Conservation (phyloP, 2,888 invertebrate species). For the Macaria liturata region DNA sequence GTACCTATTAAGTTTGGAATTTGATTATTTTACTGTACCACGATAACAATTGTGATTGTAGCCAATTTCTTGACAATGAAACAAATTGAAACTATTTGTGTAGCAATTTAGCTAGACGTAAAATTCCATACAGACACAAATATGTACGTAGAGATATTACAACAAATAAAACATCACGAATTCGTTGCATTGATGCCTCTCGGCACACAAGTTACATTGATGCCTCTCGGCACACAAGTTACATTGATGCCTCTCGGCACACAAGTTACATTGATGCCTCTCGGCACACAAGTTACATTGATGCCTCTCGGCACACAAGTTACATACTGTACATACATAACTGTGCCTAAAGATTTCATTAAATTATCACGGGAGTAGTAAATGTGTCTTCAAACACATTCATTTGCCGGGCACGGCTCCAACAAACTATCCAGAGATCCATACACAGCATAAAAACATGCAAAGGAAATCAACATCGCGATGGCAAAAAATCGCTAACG, state of each 20-base stretch:
- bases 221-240: slow-evolving; percentile 16
- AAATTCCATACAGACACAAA: slow-evolving; percentile 4
- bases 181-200: slow-evolving; percentile 15
- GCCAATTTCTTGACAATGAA: background rate
- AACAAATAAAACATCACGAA: slow-evolving; percentile 3
- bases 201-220: slow-evolving; percentile 18
- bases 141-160: background rate
- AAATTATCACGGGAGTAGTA: slow-evolving; percentile 42
- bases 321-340: slow-evolving; percentile 28
- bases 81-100: background rate
- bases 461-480: slow-evolving; percentile 40
- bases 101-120: slow-evolving; percentile 2
- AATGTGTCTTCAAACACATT: slow-evolving; percentile 46
- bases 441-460: slow-evolving; percentile 42
- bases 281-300: too few relatives aligned
- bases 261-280: slow-evolving; percentile 15
- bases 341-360: slow-evolving; percentile 32
- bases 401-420: slow-evolving; percentile 32
- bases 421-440: slow-evolving; percentile 41
- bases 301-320: slow-evolving; percentile 16
- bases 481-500: slow-evolving; percentile 46
- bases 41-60: too few relatives aligned
- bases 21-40: too few relatives aligned
- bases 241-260: slow-evolving; percentile 16
- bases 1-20: too few relatives aligned